Evolutionary conservation across 1,140 invertebrate genomes (phyloP).

Genomic region (Cyrtorhinus lividipennis): DNA sequence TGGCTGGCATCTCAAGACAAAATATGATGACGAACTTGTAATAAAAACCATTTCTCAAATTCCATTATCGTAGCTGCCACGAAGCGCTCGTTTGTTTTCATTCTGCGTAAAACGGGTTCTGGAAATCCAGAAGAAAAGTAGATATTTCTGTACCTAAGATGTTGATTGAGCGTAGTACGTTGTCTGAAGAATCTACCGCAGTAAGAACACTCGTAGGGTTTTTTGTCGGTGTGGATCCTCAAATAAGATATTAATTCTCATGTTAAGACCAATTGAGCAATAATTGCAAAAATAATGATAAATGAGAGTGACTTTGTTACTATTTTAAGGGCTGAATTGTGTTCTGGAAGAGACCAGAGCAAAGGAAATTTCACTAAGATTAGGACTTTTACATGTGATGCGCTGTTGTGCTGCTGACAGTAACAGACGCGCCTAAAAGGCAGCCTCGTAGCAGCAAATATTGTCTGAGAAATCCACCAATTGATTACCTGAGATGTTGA

Average conservation of each 20-base stretch:
- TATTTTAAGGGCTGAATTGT: too few relatives aligned
- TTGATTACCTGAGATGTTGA: not conserved
- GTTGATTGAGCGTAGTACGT: conserved; percentile 14
- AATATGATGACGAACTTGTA: too few relatives aligned
- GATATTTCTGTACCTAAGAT: not conserved
- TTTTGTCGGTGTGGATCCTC: conserved; percentile 15
- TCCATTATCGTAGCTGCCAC: not conserved
- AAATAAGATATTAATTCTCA: not conserved
- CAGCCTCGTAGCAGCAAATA: too few relatives aligned
- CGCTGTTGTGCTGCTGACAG: too few relatives aligned
- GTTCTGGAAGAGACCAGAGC: too few relatives aligned
- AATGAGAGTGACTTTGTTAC: too few relatives aligned
- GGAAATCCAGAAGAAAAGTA: not conserved
- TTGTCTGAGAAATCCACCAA: too few relatives aligned
- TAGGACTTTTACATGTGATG: too few relatives aligned
- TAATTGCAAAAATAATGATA: not conserved
- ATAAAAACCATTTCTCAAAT: too few relatives aligned
- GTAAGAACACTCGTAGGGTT: conserved; percentile 17
- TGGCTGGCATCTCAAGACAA: too few relatives aligned
- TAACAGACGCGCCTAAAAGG: too few relatives aligned
- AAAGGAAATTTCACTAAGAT: too few relatives aligned
- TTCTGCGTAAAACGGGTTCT: conserved; percentile 6
- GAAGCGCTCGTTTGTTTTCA: not conserved
- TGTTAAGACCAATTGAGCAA: not conserved
- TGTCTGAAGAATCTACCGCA: conserved; percentile 14